Evolutionary conservation across 2,113 vertebrate genomes (phyloP).

Genomic region (Trinectes maculatus): DNA sequence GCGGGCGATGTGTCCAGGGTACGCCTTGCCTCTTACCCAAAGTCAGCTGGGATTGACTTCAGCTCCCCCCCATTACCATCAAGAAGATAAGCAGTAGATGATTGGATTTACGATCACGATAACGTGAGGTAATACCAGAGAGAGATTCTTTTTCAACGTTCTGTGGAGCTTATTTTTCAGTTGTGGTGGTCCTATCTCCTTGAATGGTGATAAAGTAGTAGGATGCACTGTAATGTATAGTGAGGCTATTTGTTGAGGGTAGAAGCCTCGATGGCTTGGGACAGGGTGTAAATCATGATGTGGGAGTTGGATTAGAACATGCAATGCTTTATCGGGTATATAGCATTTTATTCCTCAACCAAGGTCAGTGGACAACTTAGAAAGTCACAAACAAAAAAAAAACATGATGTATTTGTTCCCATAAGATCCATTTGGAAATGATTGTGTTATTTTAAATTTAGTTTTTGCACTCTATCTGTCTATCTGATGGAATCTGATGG

Average conservation of each 20-base stretch:
- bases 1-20: no score
- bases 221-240: slow-evolving; percentile 8
- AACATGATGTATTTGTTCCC: neutral
- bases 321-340: slow-evolving; percentile 1
- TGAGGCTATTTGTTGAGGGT: slow-evolving; percentile 35
- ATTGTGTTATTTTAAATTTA: no score
- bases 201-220: slow-evolving; percentile 33
- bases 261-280: neutral
- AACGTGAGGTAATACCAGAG: no score
- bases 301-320: neutral
- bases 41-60: no score
- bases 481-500: no score
- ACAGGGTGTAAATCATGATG: slow-evolving; percentile 25
- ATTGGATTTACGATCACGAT: neutral
- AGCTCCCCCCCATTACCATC: no score
- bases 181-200: slow-evolving; percentile 6
- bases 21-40: no score
- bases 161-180: neutral
- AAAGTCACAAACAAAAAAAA: slow-evolving; percentile 1
- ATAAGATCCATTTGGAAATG: neutral
- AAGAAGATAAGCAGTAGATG: no score
- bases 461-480: no score
- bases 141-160: neutral
- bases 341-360: slow-evolving; percentile 6
- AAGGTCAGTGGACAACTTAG: slow-evolving; percentile 12